Evolutionary conservation across 23 tunicate genomes (phyloP).

Genomic region (Aplidium turbinatum): DNA sequence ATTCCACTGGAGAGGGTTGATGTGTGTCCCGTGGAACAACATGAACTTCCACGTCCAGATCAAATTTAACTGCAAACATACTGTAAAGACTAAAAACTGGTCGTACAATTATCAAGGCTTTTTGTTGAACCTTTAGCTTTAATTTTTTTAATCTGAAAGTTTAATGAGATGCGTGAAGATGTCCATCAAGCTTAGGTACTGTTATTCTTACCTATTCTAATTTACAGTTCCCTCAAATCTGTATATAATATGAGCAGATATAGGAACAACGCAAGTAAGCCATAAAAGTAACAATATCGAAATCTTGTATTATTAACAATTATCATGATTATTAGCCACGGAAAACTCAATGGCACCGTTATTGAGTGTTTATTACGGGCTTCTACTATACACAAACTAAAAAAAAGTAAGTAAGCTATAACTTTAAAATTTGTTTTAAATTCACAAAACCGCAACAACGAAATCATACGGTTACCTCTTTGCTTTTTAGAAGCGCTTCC

Average conservation of each 20-base stretch:
- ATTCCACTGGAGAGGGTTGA: constrained; percentile 28
- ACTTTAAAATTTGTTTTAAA: neutral
- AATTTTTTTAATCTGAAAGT: too few species aligned
- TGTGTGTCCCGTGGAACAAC: constrained; percentile 80
- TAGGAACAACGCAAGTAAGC: too few species aligned
- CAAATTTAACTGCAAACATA: constrained; percentile 82
- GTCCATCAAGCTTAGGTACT: too few species aligned
- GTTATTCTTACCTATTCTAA: neutral
- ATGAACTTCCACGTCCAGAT: constrained; percentile 86
- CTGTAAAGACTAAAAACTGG: too few species aligned
- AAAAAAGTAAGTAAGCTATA: too few species aligned
- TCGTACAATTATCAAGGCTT: too few species aligned
- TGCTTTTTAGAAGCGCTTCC: constrained; percentile 67
- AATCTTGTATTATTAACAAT: too few species aligned
- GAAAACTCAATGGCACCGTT: too few species aligned
- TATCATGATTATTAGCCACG: too few species aligned
- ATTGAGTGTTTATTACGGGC: neutral
- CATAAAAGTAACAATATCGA: too few species aligned
- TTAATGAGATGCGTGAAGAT: too few species aligned
- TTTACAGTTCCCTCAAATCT: neutral
- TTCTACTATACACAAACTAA: neutral
- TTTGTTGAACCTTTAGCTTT: neutral
- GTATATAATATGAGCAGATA: too few species aligned
- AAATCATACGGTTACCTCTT: constrained; percentile 56
- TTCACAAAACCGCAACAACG: neutral